Percentiles rank a stretch among this genome's conserved stretches.
Conservation (phyloP, 2,888 invertebrate species). For the Ophonus ardosiacus region DNA sequence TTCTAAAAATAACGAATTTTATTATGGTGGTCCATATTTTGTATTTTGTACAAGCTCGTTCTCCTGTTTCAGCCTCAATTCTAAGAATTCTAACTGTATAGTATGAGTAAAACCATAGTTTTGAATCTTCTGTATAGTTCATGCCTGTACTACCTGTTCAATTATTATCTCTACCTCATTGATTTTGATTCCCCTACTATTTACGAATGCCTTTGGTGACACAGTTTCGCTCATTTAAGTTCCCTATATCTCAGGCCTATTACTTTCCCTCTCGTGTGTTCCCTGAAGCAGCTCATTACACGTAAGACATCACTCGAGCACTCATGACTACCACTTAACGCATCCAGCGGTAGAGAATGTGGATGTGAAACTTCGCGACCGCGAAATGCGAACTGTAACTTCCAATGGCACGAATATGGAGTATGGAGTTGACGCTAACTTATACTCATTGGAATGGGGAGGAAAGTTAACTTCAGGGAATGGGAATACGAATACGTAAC, state of each 20-base stretch:
- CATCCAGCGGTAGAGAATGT: background rate
- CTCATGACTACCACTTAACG: background rate
- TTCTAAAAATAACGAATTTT: too few species aligned
- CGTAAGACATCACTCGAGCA: background rate
- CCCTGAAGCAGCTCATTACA: background rate
- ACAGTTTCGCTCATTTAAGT: background rate
- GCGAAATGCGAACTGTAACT: background rate
- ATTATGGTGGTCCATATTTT: too few species aligned
- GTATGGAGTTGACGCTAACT: background rate
- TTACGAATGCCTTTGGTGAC: background rate
- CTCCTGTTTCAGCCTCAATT: too few species aligned
- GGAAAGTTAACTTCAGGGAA: too few species aligned
- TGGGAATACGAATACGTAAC: background rate
- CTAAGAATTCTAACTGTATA: too few species aligned
- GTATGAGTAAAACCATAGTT: too few species aligned
- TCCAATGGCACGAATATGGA: background rate
- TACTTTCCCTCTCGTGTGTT: background rate
- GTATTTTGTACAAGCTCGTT: too few species aligned
- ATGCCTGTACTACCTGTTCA: too few species aligned
- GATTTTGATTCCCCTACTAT: too few species aligned
- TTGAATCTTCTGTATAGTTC: too few species aligned
- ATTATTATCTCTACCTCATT: too few species aligned
- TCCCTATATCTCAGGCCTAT: background rate
- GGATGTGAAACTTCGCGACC: background rate
- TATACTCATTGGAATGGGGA: background rate